phyloP scores from a whole-genome alignment of 2,113 vertebrate species.

The Scolopax mira region DNA sequence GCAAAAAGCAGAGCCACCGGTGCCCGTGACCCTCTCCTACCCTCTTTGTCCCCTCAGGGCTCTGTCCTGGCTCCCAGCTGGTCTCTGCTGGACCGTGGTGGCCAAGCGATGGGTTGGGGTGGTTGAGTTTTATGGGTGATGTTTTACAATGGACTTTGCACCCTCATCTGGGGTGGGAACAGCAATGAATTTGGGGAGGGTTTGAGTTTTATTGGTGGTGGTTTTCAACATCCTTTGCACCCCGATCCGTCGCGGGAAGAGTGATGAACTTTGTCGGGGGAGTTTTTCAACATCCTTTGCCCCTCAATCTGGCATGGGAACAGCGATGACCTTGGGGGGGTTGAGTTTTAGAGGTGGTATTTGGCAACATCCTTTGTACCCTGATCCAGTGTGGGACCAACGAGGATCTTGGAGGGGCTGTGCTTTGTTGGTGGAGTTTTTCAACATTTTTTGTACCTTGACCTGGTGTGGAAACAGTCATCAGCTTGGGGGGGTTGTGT shows the following conservation, averaged over 20 bases:
- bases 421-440: not conserved
- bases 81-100: fast-evolving
- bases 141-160: not conserved
- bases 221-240: not conserved
- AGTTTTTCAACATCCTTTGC: not conserved
- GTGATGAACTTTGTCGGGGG: not conserved
- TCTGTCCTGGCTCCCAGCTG: not conserved
- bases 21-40: not conserved
- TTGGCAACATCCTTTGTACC: not conserved
- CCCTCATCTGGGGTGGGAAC: not conserved
- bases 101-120: not conserved
- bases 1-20: not conserved
- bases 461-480: not conserved
- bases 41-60: not conserved
- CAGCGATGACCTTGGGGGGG: not conserved
- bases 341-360: too few relatives aligned
- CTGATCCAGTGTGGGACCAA: fast-evolving
- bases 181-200: too few relatives aligned
- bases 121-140: not conserved
- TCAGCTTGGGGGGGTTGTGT: too few relatives aligned
- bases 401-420: fast-evolving
- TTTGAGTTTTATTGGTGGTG: too few relatives aligned
- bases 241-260: fast-evolving
- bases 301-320: too few relatives aligned
- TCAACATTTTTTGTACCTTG: not conserved